phyloP scores from a whole-genome alignment of 1,140 invertebrate genomes.

The Lineus longissimus region DNA sequence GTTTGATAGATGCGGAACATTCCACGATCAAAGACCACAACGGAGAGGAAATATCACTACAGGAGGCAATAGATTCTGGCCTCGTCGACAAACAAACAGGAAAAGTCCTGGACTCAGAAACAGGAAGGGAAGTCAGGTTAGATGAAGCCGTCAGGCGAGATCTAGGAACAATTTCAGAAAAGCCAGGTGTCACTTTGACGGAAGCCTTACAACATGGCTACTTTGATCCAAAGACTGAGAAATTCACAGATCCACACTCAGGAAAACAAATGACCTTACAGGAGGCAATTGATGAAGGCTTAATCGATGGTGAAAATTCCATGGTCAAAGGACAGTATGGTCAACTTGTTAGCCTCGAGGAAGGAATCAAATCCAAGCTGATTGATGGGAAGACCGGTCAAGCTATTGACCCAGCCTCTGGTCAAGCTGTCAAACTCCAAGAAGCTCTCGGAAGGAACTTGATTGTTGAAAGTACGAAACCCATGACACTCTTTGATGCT shows the following conservation, averaged over 20 bases:
- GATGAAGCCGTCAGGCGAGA: slow-evolving; percentile 71
- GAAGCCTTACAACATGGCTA: slow-evolving; percentile 35
- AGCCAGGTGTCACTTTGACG: slow-evolving; percentile 53
- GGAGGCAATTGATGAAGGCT: slow-evolving; percentile 58
- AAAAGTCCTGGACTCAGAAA: slow-evolving; percentile 19
- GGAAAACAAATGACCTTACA: slow-evolving; percentile 18
- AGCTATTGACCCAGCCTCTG: neutral
- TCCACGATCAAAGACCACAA: slow-evolving; percentile 62
- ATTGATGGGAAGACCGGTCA: slow-evolving; percentile 29
- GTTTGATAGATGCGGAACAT: slow-evolving; percentile 16
- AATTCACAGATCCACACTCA: slow-evolving; percentile 38
- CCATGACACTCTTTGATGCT: slow-evolving; percentile 63
- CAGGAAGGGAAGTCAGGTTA: slow-evolving; percentile 53
- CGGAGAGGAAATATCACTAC: slow-evolving; percentile 71
- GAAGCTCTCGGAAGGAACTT: neutral
- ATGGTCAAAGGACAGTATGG: slow-evolving; percentile 43
- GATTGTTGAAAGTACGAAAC: slow-evolving; percentile 57
- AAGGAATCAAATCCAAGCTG: slow-evolving; percentile 48
- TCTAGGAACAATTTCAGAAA: slow-evolving; percentile 69
- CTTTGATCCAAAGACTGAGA: slow-evolving; percentile 35
- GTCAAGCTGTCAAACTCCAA: neutral
- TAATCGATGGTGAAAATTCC: slow-evolving; percentile 18
- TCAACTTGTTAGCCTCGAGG: slow-evolving; percentile 58
- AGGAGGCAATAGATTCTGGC: slow-evolving; percentile 67
- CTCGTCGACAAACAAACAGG: slow-evolving; percentile 25